Evolutionary conservation across 2,888 invertebrate genomes (phyloP), one percentile per base, ranked within the genome.

Genomic region (Drosophila pegasa): DNA sequence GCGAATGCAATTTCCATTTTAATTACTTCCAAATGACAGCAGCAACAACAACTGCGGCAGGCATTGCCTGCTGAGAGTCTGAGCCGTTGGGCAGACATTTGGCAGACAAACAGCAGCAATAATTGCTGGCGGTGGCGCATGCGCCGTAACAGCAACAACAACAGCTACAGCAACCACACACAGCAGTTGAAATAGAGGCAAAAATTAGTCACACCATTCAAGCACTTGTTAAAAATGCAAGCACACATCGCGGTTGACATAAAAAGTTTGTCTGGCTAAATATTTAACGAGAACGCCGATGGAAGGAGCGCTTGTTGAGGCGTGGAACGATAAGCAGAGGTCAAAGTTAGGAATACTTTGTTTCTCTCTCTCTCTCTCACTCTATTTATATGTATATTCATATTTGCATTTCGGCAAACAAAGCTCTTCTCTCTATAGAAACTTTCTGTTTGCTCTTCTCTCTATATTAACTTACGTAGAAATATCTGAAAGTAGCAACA

Each of bases 1-100:
- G 75, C 67, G 83, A 89, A 87, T 86, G 89, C 88, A 87, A 87
- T 86, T 85, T 85, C 74, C 89, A 85, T 85, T 86, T 86, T 89
- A 86, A 89, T 86, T 87, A 85, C 86, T 73, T 65, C 77, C 75
- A 77, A 87, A 72, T 71, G 80, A 63, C 80, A 78, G 58, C 68
- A 67, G 37, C 69, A 68, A 57, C 68, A 66, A 35, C 57, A 55
- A 22, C 55, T 54, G 12, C 52, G 59, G 29, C 59, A 64, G 40
- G 2, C 41, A 22, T 22, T 27, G 45, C 50, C 43, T 40, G 51
- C n/a, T 65, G 50, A 40, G 51, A 40, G 56, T 29, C 73, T 47
- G 51, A 51, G 66, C 63, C 62, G 40, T 47, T 52, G 61, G 82
- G 61, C 88, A 82, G 82, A 82, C 82, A 82, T 58, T 69, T 58